phyloP scores from a whole-genome alignment of 1,140 invertebrate genomes.

The Lordiphosa stackelbergi region DNA sequence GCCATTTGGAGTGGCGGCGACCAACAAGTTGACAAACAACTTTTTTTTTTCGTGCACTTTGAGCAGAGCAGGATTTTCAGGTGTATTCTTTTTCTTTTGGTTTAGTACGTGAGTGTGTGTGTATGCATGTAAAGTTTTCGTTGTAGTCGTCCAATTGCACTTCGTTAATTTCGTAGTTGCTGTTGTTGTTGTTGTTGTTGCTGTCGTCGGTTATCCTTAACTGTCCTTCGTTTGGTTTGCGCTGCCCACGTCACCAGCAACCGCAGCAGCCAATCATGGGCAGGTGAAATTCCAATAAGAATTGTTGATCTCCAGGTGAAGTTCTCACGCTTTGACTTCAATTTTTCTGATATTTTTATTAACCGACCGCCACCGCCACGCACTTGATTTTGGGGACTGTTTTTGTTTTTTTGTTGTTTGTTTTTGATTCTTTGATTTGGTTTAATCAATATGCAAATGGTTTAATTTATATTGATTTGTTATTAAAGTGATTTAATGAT shows the following conservation, averaged over 20 bases:
- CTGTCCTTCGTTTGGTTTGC: too few relatives aligned
- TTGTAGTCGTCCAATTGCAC: slow-evolving; percentile 45
- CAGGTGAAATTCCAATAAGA: slow-evolving; percentile 50
- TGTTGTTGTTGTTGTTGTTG: slow-evolving; percentile 14
- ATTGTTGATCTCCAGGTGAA: neutral
- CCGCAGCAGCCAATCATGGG: slow-evolving; percentile 11
- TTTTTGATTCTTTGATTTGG: too few relatives aligned
- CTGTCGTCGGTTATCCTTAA: too few relatives aligned
- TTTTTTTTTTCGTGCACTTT: slow-evolving; percentile 64
- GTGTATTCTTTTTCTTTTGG: slow-evolving; percentile 20
- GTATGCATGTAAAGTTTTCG: slow-evolving; percentile 13
- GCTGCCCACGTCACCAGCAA: slow-evolving; percentile 64
- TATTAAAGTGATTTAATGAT: too few relatives aligned
- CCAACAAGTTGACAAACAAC: slow-evolving; percentile 77
- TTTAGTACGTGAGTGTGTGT: slow-evolving; percentile 19
- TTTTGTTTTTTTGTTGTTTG: too few relatives aligned
- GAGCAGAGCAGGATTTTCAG: slow-evolving; percentile 36
- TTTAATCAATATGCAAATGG: too few relatives aligned
- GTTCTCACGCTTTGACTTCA: slow-evolving; percentile 7
- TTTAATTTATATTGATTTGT: too few relatives aligned
- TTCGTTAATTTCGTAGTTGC: slow-evolving; percentile 33
- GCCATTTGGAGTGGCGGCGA: slow-evolving; percentile 6
- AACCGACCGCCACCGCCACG: neutral
- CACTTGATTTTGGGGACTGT: slow-evolving; percentile 1
- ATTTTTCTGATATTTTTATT: too few relatives aligned